These are phyloP conservation scores for Ceratosolen fusciceps DNA, from an alignment of 1,140 invertebrate genomes.

Conservation along the genomic window DNA sequence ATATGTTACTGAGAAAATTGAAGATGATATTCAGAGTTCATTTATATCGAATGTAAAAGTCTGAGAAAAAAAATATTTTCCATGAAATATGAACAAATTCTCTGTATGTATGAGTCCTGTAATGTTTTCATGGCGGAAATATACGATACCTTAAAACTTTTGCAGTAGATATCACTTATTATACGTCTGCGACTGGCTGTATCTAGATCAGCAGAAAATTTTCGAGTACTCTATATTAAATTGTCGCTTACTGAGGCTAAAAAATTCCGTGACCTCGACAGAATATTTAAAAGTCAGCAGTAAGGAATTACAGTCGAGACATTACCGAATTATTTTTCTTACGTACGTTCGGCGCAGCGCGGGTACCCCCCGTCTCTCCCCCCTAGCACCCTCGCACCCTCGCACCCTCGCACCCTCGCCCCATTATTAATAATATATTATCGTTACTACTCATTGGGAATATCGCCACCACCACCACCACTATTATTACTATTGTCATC, in stretches of 20 bases:
- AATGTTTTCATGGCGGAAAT: neutral
- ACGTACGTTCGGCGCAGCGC: too few species aligned
- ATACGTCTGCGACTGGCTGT: neutral
- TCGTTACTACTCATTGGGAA: neutral
- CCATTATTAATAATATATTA: too few species aligned
- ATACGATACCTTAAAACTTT: neutral
- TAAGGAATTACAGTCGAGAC: neutral
- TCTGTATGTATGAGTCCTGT: neutral
- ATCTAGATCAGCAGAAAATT: slow-evolving; percentile 19
- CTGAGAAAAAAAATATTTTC: neutral
- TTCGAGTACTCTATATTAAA: slow-evolving; percentile 18
- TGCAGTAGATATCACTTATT: neutral
- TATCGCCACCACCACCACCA: neutral
- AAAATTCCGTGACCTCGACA: slow-evolving; percentile 4
- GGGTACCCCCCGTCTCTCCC: too few species aligned
- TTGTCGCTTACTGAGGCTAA: slow-evolving; percentile 9
- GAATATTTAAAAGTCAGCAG: slow-evolving; percentile 12
- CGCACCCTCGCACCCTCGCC: too few species aligned
- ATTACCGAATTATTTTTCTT: neutral
- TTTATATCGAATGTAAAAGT: neutral
- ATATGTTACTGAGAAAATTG: too few species aligned
- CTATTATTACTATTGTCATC: neutral
- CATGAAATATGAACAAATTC: neutral
- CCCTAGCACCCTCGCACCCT: too few species aligned
- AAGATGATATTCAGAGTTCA: neutral